phyloP scores from a whole-genome alignment of 2,113 vertebrate species.

The human (Homo sapiens) region GRCh38 chr16:50801001-50801500 shows the following conservation, averaged over 20 bases:
- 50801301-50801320: accelerated
- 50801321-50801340: background rate
- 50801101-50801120: background rate
- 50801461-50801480: background rate
- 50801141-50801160: background rate
- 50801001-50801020: background rate
- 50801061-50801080: accelerated
- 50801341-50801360: background rate
- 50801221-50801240: accelerated
- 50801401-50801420: background rate
- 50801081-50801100: background rate
- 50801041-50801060: background rate
- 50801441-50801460: background rate
- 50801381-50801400: background rate
- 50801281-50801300: accelerated
- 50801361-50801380: background rate
- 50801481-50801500: background rate
- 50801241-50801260: background rate
- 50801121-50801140: background rate
- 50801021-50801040: background rate
- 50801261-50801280: background rate
- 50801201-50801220: background rate
- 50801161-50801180: background rate
- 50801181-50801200: background rate
- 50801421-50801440: background rate